Evolutionary conservation across 2,797 vertebrate species (phyloP).

Genomic region (Phoxinus dragarum): DNA sequence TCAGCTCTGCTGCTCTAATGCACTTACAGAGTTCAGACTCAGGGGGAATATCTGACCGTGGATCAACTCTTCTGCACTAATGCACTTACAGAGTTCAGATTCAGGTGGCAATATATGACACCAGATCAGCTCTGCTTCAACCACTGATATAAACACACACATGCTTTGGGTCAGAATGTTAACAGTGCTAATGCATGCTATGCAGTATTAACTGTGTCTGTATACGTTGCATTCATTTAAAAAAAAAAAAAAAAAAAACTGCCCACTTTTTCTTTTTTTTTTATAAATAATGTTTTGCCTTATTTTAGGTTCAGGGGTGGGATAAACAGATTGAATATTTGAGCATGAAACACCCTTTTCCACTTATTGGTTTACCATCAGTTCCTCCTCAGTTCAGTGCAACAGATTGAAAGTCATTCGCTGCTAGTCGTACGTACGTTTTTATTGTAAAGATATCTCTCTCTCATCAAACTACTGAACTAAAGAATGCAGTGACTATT

Average conservation of each 20-base stretch:
- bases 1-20: constrained; percentile 38
- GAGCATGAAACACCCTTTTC: background rate
- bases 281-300: background rate
- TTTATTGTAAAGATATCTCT: background rate
- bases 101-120: constrained; percentile 35
- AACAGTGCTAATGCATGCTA: background rate
- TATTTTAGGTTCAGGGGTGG: background rate
- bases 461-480: background rate
- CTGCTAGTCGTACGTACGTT: background rate
- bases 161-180: background rate
- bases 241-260: background rate
- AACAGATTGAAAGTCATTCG: background rate
- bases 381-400: background rate
- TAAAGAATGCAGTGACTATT: background rate
- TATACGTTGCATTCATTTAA: background rate
- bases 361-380: background rate
- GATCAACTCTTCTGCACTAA: constrained; percentile 43
- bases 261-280: background rate
- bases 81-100: constrained; percentile 39
- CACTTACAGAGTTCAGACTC: constrained; percentile 31
- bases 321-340: background rate
- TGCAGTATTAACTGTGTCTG: too few species aligned
- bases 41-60: constrained; percentile 33
- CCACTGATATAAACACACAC: constrained; percentile 20
- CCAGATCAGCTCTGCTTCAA: constrained; percentile 24